Base-by-base conservation (phyloP, 2,888 invertebrate species). In the Pseudolycoriella hygida region DNA sequence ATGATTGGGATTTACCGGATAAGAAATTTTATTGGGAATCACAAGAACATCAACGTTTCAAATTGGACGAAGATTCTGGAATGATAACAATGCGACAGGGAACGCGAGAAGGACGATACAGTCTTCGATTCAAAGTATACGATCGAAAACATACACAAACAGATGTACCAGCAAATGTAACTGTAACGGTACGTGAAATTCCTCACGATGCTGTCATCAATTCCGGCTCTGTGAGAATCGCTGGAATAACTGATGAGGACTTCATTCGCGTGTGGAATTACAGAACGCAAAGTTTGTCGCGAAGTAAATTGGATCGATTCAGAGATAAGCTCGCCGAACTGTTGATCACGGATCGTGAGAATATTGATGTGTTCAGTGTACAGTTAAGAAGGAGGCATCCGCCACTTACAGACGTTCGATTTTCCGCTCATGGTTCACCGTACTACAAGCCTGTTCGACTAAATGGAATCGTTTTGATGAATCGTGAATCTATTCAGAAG, bases 1-100 rank as follows among this genome's bases (percentile, higher is more conserved):
- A 98, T 64, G 98, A 98, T 62, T 98, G 97, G 97, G 98, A 98
- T 68, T 68, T 94, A 51, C 88, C 87, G 0, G 96, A 97, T 62
- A 98, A 98, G 66, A 90, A 87, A 57, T 98, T 94, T 70, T 89
- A 87, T 60, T 93, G 92, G 89, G 89, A 89, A 59, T 77, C 77
- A 40, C 70, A 77, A 45, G 86, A 87, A 59, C 88, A 90, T 69
- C 80, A 84, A 1, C 77, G 80, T 53, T 93, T 93, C 62, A 85
- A 82, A 49, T 68, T 96, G 20, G 84, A 93, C 60, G 83, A 86
- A 61, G 86, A 89, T 59, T 85, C 87, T 1, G 96, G 96, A 15
- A 88, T 90, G 85, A 84, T 98, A 54, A 87, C 84, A 50, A 96
- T 97, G 93, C 79, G 80, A 57, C 87, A 88, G 52, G 88, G 88